Base-by-base conservation (phyloP, 2,888 invertebrate genomes). In the Chymomyza procnemis region DNA sequence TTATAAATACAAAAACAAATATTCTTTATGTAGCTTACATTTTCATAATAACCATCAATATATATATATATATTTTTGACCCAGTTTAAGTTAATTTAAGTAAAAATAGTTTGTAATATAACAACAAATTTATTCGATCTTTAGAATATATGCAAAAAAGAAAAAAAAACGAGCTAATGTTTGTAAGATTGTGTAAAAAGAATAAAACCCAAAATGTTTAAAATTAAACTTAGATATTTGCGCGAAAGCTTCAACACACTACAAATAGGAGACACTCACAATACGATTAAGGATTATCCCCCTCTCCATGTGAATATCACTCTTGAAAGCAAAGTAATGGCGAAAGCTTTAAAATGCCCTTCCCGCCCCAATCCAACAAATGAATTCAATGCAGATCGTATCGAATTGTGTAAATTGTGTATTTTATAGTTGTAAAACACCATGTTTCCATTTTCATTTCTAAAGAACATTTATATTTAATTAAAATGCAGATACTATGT, bases 361-460 rank as follows among this genome's bases (percentile, higher is more conserved):
- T 16, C 56, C 22, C 16, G n/a, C 5, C 22, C 55, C n/a, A 3
- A 19, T n/a, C 30, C n/a, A 54, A 21, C 12, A 41, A 68, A 26
- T 1, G 26, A 26, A 26, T 26, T 26, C 26, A 61, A 64, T 72
- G 71, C 64, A 72, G 73, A 73, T n/a, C 73, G 73, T 71, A 73
- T 75, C 76, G 76, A 75, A 75, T 21, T n/a, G 68, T 75, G 76
- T 75, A 75, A 54, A 75, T 75, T 70, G 73, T 72, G 61, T 75
- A 75, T 54, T 72, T 75, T 46, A 71, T 73, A 72, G 66, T 63
- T 66, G 54, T 48, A 58, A 61, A 63, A 61, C 60, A 61, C 16
- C 54, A 54, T 14, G 21, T 54, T 54, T 54, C 21, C 19, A 54
- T 19, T 54, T 54, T 54, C 54, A 21, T 54, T 54, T 54, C 19